Percentiles rank a stretch among this genome's conserved stretches.
phyloP scores from a whole-genome alignment of 2,113 vertebrate genomes.

The Protobothrops mucrosquamatus region DNA sequence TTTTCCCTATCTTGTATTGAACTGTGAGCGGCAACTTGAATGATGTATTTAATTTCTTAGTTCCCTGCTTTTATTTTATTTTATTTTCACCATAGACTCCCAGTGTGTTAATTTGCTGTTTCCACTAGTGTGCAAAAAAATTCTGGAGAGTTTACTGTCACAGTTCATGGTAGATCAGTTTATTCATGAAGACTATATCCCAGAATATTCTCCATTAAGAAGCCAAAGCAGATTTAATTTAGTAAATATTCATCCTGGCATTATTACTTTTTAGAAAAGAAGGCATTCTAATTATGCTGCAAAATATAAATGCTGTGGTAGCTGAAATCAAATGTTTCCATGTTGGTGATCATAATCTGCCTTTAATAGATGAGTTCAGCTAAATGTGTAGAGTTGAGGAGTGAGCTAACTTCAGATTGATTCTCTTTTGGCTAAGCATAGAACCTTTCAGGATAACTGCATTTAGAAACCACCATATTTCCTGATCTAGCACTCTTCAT shows the following conservation, averaged over 20 bases:
- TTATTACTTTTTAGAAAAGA: neutral
- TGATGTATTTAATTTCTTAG: neutral
- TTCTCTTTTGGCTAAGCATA: neutral
- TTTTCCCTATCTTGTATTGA: neutral
- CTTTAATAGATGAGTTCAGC: neutral
- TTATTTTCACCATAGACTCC: neutral
- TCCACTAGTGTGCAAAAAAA: neutral
- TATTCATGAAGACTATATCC: neutral
- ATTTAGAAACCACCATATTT: neutral
- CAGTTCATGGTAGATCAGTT: neutral
- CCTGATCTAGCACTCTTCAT: neutral
- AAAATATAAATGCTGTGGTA: neutral
- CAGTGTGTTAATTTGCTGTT: conserved; percentile 8
- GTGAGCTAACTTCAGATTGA: neutral
- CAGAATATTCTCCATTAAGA: conserved; percentile 6
- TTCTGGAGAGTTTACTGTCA: conserved; percentile 8
- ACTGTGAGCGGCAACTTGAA: neutral
- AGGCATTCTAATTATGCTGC: neutral
- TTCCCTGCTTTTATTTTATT: neutral
- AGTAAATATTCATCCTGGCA: neutral
- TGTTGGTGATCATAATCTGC: neutral
- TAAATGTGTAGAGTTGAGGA: neutral
- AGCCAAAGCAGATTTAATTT: neutral
- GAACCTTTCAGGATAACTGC: neutral
- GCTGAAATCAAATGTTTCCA: neutral